Percentiles rank a stretch among this genome's conserved stretches.
phyloP scores from a whole-genome alignment of 2,888 invertebrate genomes.

The Thelaira solivaga region DNA sequence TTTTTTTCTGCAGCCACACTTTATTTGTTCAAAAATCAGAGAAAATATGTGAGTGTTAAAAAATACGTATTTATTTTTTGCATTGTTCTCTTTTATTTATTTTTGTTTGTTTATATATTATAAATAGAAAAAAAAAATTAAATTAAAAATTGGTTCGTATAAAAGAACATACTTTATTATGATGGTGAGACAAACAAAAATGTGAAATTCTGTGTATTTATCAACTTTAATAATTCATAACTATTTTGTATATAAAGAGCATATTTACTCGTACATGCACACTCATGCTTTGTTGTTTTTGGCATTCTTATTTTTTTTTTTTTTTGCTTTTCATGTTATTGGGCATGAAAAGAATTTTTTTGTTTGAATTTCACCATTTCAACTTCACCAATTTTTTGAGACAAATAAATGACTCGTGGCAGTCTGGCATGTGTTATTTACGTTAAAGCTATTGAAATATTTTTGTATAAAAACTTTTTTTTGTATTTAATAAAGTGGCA shows the following conservation, averaged over 20 bases:
- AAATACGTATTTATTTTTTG: constrained; percentile 14
- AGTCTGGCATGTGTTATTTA: neutral
- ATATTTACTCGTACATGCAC: too few species aligned
- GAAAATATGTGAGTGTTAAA: constrained; percentile 39
- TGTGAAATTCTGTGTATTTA: constrained; percentile 49
- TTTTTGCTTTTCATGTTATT: constrained; percentile 24
- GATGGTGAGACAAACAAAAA: neutral
- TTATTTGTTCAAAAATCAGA: constrained; percentile 51
- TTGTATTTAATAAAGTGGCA: too few species aligned
- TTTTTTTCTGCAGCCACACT: constrained; percentile 16
- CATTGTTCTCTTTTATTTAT: neutral
- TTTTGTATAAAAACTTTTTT: neutral
- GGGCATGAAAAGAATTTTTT: constrained; percentile 21
- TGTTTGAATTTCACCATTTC: constrained; percentile 26
- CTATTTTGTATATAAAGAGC: constrained; percentile 11
- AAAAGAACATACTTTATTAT: constrained; percentile 10
- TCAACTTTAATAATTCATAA: constrained; percentile 45
- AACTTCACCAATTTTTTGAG: constrained; percentile 39
- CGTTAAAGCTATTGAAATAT: neutral
- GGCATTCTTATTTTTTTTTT: neutral
- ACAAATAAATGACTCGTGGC: constrained; percentile 20
- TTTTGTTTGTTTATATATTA: constrained; percentile 21
- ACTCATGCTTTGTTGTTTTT: neutral
- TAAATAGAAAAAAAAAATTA: neutral
- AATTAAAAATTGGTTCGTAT: constrained; percentile 29